Evolutionary conservation across 2,797 vertebrate genomes (phyloP).

Genomic region (Alca torda): DNA sequence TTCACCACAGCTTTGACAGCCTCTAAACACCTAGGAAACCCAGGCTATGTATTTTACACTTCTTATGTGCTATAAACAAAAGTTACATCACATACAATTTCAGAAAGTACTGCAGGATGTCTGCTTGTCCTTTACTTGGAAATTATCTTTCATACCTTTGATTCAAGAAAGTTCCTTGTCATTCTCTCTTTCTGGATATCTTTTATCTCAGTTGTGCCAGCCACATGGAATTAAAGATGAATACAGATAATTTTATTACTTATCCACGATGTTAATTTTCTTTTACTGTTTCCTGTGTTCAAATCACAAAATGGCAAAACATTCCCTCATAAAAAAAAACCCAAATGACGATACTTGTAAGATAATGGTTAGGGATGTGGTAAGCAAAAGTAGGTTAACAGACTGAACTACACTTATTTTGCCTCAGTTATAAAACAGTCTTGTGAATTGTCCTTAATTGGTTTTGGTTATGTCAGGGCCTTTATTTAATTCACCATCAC

Average conservation of each 20-base stretch:
- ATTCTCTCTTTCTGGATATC: neutral
- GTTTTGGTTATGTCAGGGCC: constrained; percentile 33
- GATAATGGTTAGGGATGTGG: neutral
- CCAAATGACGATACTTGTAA: neutral
- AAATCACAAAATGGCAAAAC: neutral
- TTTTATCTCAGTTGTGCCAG: neutral
- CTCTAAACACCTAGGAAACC: neutral
- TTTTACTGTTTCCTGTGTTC: neutral
- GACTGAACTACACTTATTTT: neutral
- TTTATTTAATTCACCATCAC: constrained; percentile 50
- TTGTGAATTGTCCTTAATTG: constrained; percentile 48
- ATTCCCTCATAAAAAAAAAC: neutral
- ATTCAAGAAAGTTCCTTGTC: neutral
- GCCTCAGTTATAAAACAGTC: constrained; percentile 29
- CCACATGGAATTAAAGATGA: neutral
- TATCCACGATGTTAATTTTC: neutral
- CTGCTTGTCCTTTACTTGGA: neutral
- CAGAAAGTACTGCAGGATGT: neutral
- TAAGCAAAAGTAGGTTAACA: constrained; percentile 26
- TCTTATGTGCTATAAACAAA: neutral
- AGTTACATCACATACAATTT: neutral
- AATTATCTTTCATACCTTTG: neutral
- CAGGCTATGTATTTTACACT: neutral
- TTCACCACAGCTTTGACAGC: neutral
- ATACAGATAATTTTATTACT: neutral